phyloP scores from a whole-genome alignment of 2,888 invertebrate genomes.

The Ptilodon capucinus region DNA sequence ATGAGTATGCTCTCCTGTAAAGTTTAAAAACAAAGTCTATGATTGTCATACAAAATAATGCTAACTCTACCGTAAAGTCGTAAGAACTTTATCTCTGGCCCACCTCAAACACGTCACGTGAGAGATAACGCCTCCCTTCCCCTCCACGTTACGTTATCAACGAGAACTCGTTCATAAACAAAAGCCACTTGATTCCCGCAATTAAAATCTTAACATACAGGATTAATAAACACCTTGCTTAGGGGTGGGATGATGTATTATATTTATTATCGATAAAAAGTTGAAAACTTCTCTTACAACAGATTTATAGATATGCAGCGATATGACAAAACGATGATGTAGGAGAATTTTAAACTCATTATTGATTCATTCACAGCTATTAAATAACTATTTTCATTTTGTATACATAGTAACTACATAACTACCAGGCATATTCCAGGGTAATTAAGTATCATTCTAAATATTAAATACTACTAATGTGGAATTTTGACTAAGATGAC shows the following conservation, averaged over 20 bases:
- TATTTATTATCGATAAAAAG: background rate
- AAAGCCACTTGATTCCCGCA: conserved; percentile 76
- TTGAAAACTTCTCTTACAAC: too few relatives aligned
- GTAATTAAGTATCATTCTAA: too few relatives aligned
- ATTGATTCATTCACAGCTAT: too few relatives aligned
- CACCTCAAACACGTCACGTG: background rate
- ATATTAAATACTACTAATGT: too few relatives aligned
- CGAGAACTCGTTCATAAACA: conserved; percentile 33
- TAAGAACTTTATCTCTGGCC: background rate
- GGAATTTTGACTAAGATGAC: too few relatives aligned
- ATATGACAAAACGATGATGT: background rate
- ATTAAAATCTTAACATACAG: conserved; percentile 78
- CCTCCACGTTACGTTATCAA: conserved; percentile 3
- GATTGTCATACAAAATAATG: background rate
- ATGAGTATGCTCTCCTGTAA: too few relatives aligned
- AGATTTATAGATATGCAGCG: too few relatives aligned
- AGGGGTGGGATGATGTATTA: conserved; percentile 35
- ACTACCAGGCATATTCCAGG: too few relatives aligned
- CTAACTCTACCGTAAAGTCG: background rate
- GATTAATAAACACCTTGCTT: conserved; percentile 66
- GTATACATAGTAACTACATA: too few relatives aligned
- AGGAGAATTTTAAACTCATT: too few relatives aligned
- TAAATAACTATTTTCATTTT: too few relatives aligned
- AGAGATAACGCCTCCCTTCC: background rate
- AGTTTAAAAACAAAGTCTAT: too few relatives aligned